Conservation (phyloP, 2,888 invertebrate genomes). For the Maniola hyperantus region DNA sequence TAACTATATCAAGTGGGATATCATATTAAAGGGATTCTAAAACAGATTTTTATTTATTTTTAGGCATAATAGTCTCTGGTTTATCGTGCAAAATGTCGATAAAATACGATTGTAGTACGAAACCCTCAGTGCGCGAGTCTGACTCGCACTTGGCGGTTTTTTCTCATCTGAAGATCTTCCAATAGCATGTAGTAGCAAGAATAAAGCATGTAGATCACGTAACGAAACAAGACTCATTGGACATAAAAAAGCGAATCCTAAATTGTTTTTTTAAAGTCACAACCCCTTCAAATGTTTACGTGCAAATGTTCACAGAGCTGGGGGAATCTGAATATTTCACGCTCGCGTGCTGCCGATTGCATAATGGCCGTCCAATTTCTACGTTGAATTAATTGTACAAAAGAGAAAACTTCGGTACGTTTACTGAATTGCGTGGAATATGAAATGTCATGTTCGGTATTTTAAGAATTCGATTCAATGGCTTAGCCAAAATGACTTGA, state of each 20-base stretch:
- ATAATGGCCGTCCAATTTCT: constrained; percentile 53
- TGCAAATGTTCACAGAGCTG: constrained; percentile 33
- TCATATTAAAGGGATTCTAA: too few relatives aligned
- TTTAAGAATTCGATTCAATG: not conserved
- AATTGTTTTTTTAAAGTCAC: constrained; percentile 13
- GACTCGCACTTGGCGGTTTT: too few relatives aligned
- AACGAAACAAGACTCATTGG: constrained; percentile 1
- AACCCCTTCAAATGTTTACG: constrained; percentile 37
- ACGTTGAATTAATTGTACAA: constrained; percentile 46
- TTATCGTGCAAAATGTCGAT: too few relatives aligned
- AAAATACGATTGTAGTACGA: too few relatives aligned
- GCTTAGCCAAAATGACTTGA: not conserved
- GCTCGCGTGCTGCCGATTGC: constrained; percentile 57
- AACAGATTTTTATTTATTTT: too few relatives aligned
- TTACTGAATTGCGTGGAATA: constrained; percentile 36
- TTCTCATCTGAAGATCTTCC: too few relatives aligned
- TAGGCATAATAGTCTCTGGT: too few relatives aligned
- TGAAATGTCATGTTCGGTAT: constrained; percentile 1
- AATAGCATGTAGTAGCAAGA: too few relatives aligned
- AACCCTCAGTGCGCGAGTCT: too few relatives aligned
- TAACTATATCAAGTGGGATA: too few relatives aligned
- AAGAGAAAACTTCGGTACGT: constrained; percentile 47
- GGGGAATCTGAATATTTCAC: constrained; percentile 38
- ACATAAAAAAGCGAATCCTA: not conserved
- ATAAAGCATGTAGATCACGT: not conserved